Conservation (phyloP, 2,113 vertebrate species). For the Emydura subglobosa region DNA sequence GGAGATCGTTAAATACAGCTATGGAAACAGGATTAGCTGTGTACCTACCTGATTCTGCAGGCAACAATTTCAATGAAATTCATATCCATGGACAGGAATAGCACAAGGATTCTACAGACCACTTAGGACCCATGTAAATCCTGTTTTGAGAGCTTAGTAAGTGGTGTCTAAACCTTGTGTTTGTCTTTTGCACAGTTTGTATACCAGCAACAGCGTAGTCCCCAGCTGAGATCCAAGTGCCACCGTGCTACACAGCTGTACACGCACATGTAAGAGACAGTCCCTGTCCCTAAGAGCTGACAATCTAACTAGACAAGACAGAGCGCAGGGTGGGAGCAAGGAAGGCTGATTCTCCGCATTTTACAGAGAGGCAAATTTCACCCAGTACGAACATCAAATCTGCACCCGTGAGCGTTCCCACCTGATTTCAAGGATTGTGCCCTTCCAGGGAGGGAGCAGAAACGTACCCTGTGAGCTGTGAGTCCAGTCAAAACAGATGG, state of each 20-base stretch:
- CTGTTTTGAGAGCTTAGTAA: background rate
- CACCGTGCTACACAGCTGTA: background rate
- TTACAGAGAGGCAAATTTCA: background rate
- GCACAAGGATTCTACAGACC: background rate
- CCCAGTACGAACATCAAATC: background rate
- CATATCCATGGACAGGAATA: background rate
- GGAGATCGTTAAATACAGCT: background rate
- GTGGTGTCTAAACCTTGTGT: background rate
- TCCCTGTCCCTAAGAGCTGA: background rate
- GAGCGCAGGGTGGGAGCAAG: background rate
- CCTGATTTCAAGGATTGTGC: background rate
- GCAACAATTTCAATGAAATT: background rate
- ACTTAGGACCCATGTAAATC: background rate
- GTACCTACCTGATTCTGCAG: background rate
- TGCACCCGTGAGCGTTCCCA: background rate
- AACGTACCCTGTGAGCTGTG: background rate
- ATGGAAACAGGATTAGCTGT: background rate
- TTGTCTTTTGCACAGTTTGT: background rate
- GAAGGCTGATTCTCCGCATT: background rate
- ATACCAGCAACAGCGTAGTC: background rate
- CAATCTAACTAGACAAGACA: background rate
- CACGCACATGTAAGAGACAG: background rate
- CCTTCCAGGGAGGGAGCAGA: background rate
- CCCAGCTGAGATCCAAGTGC: background rate
- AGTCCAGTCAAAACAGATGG: background rate